Evolutionary conservation across 2,113 vertebrate genomes (phyloP).

Genomic region (Leucoraja erinaceus): DNA sequence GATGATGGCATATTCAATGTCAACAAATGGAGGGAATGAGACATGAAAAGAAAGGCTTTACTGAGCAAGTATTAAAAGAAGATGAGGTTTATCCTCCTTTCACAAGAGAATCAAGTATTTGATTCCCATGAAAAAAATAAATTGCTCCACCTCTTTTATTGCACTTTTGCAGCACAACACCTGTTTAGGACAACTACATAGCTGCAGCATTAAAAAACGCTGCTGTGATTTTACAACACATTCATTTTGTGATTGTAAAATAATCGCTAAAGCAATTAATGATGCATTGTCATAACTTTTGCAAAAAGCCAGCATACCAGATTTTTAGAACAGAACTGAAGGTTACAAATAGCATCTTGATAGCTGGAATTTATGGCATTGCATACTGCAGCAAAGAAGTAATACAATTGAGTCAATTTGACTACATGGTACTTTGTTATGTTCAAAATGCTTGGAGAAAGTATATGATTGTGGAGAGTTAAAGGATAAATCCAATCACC

Average conservation of each 20-base stretch:
- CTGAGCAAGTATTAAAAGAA: background rate
- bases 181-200: background rate
- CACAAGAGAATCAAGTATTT: background rate
- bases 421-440: background rate
- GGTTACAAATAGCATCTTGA: too few species aligned
- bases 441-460: background rate
- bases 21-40: background rate
- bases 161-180: background rate
- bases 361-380: background rate
- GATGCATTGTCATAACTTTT: background rate
- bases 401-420: background rate
- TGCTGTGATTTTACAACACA: background rate
- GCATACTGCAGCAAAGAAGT: background rate
- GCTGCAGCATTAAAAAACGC: background rate
- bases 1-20: too few species aligned
- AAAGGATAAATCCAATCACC: background rate
- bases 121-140: background rate
- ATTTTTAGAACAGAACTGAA: too few species aligned
- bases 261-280: background rate
- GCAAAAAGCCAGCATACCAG: background rate
- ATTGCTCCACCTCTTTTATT: background rate
- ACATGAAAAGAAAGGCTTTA: background rate
- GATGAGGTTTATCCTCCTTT: background rate
- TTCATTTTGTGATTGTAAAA: background rate
- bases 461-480: background rate